Conservation (phyloP, 92 coral and sea anemone species). For the Epizoanthus stellaris region DNA sequence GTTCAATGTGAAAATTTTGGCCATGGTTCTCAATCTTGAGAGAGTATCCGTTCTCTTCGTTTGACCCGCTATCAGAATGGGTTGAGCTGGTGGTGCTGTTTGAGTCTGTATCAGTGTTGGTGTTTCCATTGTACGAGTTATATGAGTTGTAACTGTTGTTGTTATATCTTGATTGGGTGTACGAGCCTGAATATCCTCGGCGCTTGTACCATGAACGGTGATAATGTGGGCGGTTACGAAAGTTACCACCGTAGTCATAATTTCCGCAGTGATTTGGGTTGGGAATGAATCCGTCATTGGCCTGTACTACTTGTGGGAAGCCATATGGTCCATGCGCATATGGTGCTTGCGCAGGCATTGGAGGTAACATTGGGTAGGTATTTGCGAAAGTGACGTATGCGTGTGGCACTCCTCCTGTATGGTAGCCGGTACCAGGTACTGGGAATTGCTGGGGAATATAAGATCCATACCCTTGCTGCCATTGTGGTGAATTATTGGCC, state of each 20-base stretch:
- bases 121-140: conserved; percentile 48
- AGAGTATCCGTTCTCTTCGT: conserved; percentile 62
- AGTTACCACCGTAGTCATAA: conserved; percentile 64
- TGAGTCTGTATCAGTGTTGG: conserved; percentile 58
- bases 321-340: conserved; percentile 66
- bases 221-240: conserved; percentile 70
- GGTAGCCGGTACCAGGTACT: conserved; percentile 46
- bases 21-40: conserved; percentile 47
- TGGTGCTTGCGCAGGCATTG: conserved; percentile 60
- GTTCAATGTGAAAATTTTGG: conserved; percentile 11
- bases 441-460: conserved; percentile 69
- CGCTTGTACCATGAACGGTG: conserved; percentile 67
- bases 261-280: conserved; percentile 51
- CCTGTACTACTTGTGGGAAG: conserved; percentile 55
- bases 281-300: conserved; percentile 60
- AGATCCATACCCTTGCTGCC: conserved; percentile 71
- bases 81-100: conserved; percentile 76
- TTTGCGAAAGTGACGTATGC: conserved; percentile 70
- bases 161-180: conserved; percentile 55
- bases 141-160: conserved; percentile 67
- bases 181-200: conserved; percentile 53
- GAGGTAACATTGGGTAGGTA: conserved; percentile 67
- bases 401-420: conserved; percentile 45
- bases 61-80: conserved; percentile 71
- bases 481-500: conserved; percentile 47